phyloP scores from a whole-genome alignment of 2,888 invertebrate species.

The Apodemia duryi region DNA sequence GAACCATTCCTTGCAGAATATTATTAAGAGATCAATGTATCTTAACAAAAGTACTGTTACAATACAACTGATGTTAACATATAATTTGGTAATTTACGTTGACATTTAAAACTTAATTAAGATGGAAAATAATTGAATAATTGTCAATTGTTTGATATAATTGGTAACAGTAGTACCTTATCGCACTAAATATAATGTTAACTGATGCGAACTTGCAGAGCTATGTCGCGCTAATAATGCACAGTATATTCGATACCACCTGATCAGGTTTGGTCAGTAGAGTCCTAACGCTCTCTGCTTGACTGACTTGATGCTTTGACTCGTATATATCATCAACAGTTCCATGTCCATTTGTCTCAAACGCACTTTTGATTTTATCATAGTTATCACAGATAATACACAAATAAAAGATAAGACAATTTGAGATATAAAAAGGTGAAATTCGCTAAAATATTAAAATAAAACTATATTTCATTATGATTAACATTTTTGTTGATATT shows the following conservation, averaged over 20 bases:
- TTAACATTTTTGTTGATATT: background rate
- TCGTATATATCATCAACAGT: background rate
- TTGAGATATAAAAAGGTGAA: slow-evolving; percentile 4
- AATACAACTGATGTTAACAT: slow-evolving; percentile 23
- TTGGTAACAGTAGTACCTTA: slow-evolving; percentile 12
- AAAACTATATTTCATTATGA: background rate
- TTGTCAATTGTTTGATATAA: slow-evolving; percentile 9
- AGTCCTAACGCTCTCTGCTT: background rate
- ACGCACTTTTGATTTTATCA: slow-evolving; percentile 41
- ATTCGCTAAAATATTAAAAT: background rate
- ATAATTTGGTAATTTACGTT: slow-evolving; percentile 27
- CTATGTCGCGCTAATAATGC: slow-evolving; percentile 1
- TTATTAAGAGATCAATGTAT: slow-evolving; percentile 73
- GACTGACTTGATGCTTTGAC: background rate
- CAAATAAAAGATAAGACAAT: slow-evolving; percentile 35
- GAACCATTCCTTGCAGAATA: slow-evolving; percentile 44
- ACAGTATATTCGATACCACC: slow-evolving; percentile 1
- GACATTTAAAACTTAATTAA: background rate
- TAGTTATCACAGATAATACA: slow-evolving; percentile 74
- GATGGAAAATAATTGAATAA: background rate
- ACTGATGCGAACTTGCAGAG: background rate
- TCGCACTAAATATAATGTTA: slow-evolving; percentile 5
- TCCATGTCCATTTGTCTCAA: background rate
- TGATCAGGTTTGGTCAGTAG: slow-evolving; percentile 2
- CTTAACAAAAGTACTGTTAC: slow-evolving; percentile 41